Evolutionary conservation across 2,797 vertebrate species (phyloP).

Genomic region (Myripristis murdjan): DNA sequence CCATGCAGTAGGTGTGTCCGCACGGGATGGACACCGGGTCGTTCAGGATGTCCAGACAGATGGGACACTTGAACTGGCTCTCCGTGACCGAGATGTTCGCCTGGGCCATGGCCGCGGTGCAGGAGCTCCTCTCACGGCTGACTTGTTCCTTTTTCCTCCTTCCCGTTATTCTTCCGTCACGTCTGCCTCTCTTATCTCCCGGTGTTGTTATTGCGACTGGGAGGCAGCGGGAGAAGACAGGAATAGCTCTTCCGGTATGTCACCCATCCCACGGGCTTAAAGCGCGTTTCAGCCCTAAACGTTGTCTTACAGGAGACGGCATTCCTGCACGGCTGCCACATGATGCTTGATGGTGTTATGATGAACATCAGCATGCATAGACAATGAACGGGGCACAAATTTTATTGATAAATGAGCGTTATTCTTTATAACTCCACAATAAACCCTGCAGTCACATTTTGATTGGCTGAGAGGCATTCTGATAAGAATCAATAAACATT

Average conservation of each 20-base stretch:
- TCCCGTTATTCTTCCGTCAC: background rate
- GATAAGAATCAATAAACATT: no score
- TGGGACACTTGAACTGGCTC: slow-evolving; percentile 84
- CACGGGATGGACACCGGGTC: slow-evolving; percentile 86
- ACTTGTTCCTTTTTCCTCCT: background rate
- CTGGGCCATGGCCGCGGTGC: slow-evolving; percentile 68
- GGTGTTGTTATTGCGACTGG: slow-evolving; percentile 33
- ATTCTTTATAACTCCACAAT: no score
- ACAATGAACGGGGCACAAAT: no score
- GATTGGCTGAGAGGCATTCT: no score
- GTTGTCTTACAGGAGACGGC: no score
- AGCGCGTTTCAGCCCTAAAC: no score
- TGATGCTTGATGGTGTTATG: no score
- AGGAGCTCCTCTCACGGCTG: background rate
- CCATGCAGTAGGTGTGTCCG: slow-evolving; percentile 89
- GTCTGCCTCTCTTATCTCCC: background rate
- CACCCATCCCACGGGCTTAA: background rate
- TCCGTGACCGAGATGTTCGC: slow-evolving; percentile 82
- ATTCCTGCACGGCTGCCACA: no score
- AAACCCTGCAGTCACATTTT: no score
- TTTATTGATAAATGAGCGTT: no score
- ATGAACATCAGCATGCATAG: no score
- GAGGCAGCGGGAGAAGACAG: slow-evolving; percentile 15
- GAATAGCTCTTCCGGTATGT: slow-evolving; percentile 53
- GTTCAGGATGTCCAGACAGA: slow-evolving; percentile 85